Percentiles rank a stretch among this genome's conserved stretches.
phyloP scores from a whole-genome alignment of 2,888 invertebrate genomes.

The Trachelus iudaicus region DNA sequence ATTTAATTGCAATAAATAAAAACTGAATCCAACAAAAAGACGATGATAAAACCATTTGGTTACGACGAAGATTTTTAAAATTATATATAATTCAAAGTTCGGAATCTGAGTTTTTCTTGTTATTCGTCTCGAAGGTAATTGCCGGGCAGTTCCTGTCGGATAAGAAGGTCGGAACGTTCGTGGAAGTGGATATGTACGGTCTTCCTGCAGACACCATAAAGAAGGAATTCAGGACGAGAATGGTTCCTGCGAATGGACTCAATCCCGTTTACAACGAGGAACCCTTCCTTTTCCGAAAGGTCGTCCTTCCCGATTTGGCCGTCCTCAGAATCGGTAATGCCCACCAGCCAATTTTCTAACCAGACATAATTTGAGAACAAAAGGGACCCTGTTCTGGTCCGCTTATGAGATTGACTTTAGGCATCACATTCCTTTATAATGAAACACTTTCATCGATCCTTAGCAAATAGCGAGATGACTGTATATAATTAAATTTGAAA shows the following conservation, averaged over 20 bases:
- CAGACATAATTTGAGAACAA: neutral
- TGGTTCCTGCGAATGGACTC: conserved; percentile 75
- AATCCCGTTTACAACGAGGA: conserved; percentile 80
- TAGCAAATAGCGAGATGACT: neutral
- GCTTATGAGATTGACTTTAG: neutral
- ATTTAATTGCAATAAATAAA: conserved; percentile 7
- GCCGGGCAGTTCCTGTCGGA: conserved; percentile 79
- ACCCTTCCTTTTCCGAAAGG: conserved; percentile 78
- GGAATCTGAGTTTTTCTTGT: neutral
- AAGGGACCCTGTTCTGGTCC: neutral
- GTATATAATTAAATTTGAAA: neutral
- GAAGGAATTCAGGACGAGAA: conserved; percentile 75
- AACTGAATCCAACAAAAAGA: neutral
- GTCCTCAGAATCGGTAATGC: conserved; percentile 72
- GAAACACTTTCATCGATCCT: neutral
- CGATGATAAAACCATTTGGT: neutral
- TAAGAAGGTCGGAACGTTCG: conserved; percentile 78
- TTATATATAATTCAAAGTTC: neutral
- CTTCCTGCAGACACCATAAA: conserved; percentile 79
- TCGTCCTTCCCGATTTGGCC: conserved; percentile 77
- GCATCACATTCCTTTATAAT: neutral
- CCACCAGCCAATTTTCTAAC: neutral
- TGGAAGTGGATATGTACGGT: conserved; percentile 82
- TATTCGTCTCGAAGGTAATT: conserved; percentile 67
- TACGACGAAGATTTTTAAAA: neutral